Conservation (phyloP, 2,888 invertebrate genomes). For the Galeopsomyia nigrocyanea region DNA sequence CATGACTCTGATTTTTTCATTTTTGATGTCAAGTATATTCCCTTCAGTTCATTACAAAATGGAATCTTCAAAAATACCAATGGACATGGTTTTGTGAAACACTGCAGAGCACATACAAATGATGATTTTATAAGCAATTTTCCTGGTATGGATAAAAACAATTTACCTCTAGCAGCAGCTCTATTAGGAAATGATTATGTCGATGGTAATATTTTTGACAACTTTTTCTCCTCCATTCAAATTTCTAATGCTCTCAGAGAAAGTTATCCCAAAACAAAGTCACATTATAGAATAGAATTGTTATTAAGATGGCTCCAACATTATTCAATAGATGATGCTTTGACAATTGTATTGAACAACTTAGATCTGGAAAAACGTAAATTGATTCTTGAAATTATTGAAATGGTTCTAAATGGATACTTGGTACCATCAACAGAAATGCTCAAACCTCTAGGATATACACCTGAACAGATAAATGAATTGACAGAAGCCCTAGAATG, state of each 20-base stretch:
- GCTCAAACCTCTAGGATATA: constrained; percentile 72
- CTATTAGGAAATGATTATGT: constrained; percentile 93
- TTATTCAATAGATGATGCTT: constrained; percentile 78
- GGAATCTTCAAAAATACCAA: constrained; percentile 60
- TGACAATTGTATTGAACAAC: constrained; percentile 76
- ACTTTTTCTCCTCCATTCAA: constrained; percentile 79
- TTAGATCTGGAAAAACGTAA: constrained; percentile 73
- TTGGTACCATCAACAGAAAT: constrained; percentile 73
- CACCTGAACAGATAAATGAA: constrained; percentile 47
- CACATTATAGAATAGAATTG: constrained; percentile 76
- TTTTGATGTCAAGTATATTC: constrained; percentile 86
- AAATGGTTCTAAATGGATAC: constrained; percentile 77
- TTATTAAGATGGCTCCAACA: constrained; percentile 83
- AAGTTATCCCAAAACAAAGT: constrained; percentile 74
- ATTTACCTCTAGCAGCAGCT: constrained; percentile 85
- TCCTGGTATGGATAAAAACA: constrained; percentile 75
- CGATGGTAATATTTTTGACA: constrained; percentile 75
- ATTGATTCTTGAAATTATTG: constrained; percentile 73
- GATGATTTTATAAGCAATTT: constrained; percentile 78
- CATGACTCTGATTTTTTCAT: constrained; percentile 96
- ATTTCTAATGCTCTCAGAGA: constrained; percentile 66
- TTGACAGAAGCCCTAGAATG: constrained; percentile 39
- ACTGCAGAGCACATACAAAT: constrained; percentile 81
- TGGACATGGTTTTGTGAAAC: constrained; percentile 67
- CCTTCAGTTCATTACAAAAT: constrained; percentile 77